Evolutionary conservation across 2,797 vertebrate genomes (phyloP).

Genomic region (Hoplostethus atlanticus): DNA sequence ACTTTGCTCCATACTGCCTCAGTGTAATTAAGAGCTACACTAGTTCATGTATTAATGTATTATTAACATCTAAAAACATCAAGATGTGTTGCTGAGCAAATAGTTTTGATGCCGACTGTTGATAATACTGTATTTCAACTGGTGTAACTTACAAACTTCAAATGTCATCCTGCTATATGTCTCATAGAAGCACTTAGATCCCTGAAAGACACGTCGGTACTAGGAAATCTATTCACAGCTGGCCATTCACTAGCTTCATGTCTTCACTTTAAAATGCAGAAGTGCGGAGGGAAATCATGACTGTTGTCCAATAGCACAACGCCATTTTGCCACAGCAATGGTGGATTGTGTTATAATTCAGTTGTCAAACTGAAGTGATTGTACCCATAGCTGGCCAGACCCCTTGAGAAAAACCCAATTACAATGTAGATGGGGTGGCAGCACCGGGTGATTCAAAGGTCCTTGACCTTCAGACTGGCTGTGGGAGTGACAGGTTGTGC

Average conservation of each 20-base stretch:
- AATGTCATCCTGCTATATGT: too few relatives aligned
- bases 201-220: not conserved
- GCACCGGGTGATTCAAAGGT: conserved; percentile 8
- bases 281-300: not conserved
- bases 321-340: conserved; percentile 5
- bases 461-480: conserved; percentile 37
- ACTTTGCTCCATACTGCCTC: too few relatives aligned
- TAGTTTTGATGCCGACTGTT: too few relatives aligned
- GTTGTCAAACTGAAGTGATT: conserved; percentile 31
- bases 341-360: conserved; percentile 19
- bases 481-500: not conserved
- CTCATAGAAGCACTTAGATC: too few relatives aligned
- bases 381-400: conserved; percentile 5
- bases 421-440: conserved; percentile 24
- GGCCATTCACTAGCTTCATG: too few relatives aligned
- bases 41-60: too few relatives aligned
- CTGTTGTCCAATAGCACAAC: not conserved
- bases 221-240: too few relatives aligned
- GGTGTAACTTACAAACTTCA: too few relatives aligned
- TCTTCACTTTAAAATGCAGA: not conserved
- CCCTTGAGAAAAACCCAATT: conserved; percentile 37
- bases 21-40: too few relatives aligned
- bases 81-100: too few relatives aligned
- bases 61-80: too few relatives aligned
- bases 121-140: too few relatives aligned